These are phyloP conservation scores for Drosophila suzukii DNA, from an alignment of 1,140 invertebrate species.

Conservation along the genomic window DNA sequence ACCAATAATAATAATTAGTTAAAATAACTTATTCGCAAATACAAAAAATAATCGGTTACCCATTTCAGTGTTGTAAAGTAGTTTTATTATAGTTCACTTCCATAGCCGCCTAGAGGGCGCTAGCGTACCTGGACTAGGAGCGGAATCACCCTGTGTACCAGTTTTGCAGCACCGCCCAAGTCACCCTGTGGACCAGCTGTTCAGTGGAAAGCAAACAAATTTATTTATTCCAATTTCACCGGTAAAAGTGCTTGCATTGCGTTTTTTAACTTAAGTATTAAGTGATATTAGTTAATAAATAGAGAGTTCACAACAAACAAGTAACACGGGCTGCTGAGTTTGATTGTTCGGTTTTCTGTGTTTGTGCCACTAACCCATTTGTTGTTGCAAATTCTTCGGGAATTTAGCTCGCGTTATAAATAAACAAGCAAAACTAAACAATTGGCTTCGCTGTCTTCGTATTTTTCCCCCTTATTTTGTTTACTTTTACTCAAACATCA, in stretches of 20 bases:
- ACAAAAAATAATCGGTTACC: background rate
- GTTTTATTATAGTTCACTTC: background rate
- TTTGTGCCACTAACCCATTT: constrained; percentile 15
- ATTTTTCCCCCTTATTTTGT: constrained; percentile 19
- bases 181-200: constrained; percentile 17
- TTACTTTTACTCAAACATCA: constrained; percentile 7
- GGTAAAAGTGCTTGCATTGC: constrained; percentile 4
- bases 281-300: background rate
- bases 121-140: too few relatives aligned
- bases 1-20: background rate
- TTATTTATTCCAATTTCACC: constrained; percentile 21
- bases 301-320: background rate
- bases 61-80: background rate
- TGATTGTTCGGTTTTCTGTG: background rate
- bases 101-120: constrained; percentile 1
- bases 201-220: constrained; percentile 17
- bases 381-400: constrained; percentile 5
- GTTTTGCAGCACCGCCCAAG: background rate
- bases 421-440: constrained; percentile 29
- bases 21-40: background rate
- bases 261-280: background rate
- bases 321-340: background rate
- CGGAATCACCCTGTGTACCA: too few relatives aligned
- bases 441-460: constrained; percentile 17
- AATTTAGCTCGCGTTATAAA: constrained; percentile 42